Base-by-base conservation (phyloP, 37 sponge, comb jelly and placozoan genomes). In the Ianthella basta region DNA sequence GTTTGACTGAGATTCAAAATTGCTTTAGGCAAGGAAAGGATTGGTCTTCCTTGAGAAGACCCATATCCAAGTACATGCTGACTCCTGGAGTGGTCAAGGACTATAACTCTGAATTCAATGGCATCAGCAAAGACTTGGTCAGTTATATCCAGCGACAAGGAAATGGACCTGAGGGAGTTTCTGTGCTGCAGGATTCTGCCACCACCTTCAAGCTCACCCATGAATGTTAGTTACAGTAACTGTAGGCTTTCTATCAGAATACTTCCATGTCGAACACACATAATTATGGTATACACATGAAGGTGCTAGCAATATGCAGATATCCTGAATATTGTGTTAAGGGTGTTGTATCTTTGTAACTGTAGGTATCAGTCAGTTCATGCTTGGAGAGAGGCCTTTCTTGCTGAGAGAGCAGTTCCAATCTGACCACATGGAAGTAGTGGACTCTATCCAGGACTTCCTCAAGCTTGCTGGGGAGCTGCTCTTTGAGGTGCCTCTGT, bases 11-110 rank as follows among this genome's bases (percentile, higher is more conserved):
- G 50, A 10, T 3, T 10, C 50, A 44, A 8, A 8, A 10, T 44
- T 44, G 63, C 63, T 27, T 23, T 53, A 89, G 89, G 44, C 60
- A 85, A 70, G 86, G 82, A 40, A 73, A 90, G 82, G 86, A 85
- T n/a, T 90, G 90, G 90, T 44, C 68, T 19, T 37, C 60, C 5
- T 82, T 80, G 63, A 33, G 90, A 33, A 60, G 60, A 44, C 90
- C 90, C 65, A 85, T 90, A 50, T 85, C 90, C 50, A 85, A 90
- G 81, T 90, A 80, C 78, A 86, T 82, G 78, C 59, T 85, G 82
- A 59, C 81, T 0, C 90, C 90, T 2, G 24, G 38, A 32, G 73
- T 39, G 30, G 86, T 85, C 16, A 55, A 57, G 56, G 75, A 75
- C 23, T 82, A 81, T 64, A 60, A 63, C 55, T 53, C 68, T 23